Percentiles rank a stretch among this genome's conserved stretches.
Conservation (phyloP, 37 sponge, comb jelly and placozoan genomes). For the Halisarca cf. caerulea region DNA sequence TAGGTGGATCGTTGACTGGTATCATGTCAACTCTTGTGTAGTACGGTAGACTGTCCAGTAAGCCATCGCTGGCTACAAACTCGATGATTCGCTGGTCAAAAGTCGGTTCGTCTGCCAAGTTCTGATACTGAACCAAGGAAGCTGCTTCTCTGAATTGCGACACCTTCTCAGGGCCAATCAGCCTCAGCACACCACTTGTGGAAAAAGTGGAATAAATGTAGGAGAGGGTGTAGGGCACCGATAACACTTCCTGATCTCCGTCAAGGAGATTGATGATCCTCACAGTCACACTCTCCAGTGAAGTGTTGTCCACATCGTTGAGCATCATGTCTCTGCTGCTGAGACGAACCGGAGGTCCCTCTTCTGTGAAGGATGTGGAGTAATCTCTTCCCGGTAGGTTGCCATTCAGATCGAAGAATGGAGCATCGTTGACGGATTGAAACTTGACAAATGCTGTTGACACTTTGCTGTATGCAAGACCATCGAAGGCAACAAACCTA, state of each 20-base stretch:
- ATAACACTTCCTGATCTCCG: conserved; percentile 47
- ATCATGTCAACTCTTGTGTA: conserved; percentile 55
- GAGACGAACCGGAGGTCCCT: conserved; percentile 56
- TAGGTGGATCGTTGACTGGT: conserved; percentile 84
- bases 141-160: conserved; percentile 45
- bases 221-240: conserved; percentile 10
- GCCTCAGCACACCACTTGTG: conserved; percentile 15
- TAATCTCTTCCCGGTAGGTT: conserved; percentile 31
- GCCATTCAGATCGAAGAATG: conserved; percentile 88
- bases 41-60: conserved; percentile 34
- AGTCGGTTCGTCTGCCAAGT: conserved; percentile 69
- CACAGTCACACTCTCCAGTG: conserved; percentile 49
- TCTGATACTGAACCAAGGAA: conserved; percentile 52
- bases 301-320: conserved; percentile 74
- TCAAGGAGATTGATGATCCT: conserved; percentile 63
- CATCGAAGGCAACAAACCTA: conserved; percentile 67
- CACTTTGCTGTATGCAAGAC: conserved; percentile 43
- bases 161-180: conserved; percentile 37
- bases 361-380: conserved; percentile 65
- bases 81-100: conserved; percentile 44
- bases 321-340: conserved; percentile 45
- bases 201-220: conserved; percentile 10
- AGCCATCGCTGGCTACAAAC: conserved; percentile 77
- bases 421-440: conserved; percentile 85
- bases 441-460: conserved; percentile 58